Evolutionary conservation across 2,888 invertebrate genomes (phyloP), one percentile per base, ranked within the genome.

Genomic region (Brenthis ino): DNA sequence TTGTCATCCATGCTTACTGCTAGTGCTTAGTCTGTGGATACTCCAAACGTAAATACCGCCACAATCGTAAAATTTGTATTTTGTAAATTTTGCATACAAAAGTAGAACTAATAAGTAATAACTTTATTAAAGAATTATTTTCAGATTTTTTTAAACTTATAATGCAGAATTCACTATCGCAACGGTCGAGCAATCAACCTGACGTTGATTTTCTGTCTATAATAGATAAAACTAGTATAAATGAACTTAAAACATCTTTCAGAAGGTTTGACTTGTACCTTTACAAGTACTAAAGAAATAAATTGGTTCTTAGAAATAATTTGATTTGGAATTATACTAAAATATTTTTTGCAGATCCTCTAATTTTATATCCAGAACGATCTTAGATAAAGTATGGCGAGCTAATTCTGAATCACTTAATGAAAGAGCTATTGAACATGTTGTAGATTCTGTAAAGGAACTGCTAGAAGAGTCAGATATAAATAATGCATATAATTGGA

Each of bases 231-330:
- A 64, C 6, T 16, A 24, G 67, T 37, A 47, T 61, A 48, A 67
- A 72, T 16, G 65, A 65, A 37, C 68, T 70, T 48, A 70, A 72
- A 60, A 57, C 60, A 2, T 68, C 65, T 3, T 56, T 72, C n/a
- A 16, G 48, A 14, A 68, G 70, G 72, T 72, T 12, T 37, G 33
- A 50, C 2, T 47, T 28, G n/a, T n/a, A 48, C 28, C 14, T 28
- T 6, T 50, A 12, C 16, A n/a, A 47, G 3, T 24, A 12, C 50
- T 28, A 33, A 2, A 14, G 4, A 6, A 2, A 11, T 0, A 43
- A 43, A 43, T 8, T 43, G 37, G 37, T 43, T 20, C 20, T 20
- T 20, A 20, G 20, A 20, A 20, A 20, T 20, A 20, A 20, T 20
- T 20, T 20, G 20, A 20, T 20, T 20, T 20, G 20, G 20, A 37